Conservation (phyloP, 1,140 invertebrate species). For the Rhagoletis zephyria region DNA sequence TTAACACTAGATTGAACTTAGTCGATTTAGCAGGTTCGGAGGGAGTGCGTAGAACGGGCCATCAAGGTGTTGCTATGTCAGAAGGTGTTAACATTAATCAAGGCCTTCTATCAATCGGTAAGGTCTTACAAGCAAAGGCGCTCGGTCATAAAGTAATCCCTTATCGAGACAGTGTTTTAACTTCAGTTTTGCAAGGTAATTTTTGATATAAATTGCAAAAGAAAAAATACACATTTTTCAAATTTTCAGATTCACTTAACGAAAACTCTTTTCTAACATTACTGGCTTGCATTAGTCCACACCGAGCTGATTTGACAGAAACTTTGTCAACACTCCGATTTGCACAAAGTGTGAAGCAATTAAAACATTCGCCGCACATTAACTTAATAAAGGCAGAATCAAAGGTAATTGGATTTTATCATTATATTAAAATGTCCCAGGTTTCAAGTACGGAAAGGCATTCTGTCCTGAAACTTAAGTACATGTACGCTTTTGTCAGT, state of each 20-base stretch:
- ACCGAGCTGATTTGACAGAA: conserved; percentile 68
- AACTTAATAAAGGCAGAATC: conserved; percentile 57
- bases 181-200: conserved; percentile 73
- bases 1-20: conserved; percentile 79
- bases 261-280: conserved; percentile 72
- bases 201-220: too few relatives aligned
- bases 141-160: conserved; percentile 68
- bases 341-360: conserved; percentile 71
- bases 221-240: conserved; percentile 24
- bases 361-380: conserved; percentile 71
- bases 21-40: conserved; percentile 84
- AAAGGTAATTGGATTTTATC: conserved; percentile 47
- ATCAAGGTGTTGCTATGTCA: conserved; percentile 60
- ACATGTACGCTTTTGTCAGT: too few relatives aligned
- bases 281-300: conserved; percentile 72
- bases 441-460: too few relatives aligned
- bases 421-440: too few relatives aligned
- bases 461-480: too few relatives aligned
- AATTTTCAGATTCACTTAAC: conserved; percentile 68
- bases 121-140: conserved; percentile 71
- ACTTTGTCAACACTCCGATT: conserved; percentile 72
- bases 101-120: conserved; percentile 72
- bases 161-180: conserved; percentile 73
- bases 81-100: conserved; percentile 62
- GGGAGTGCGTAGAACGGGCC: conserved; percentile 59